Conservation (phyloP, 2,113 vertebrate species). For the Falcunculus frontatus region DNA sequence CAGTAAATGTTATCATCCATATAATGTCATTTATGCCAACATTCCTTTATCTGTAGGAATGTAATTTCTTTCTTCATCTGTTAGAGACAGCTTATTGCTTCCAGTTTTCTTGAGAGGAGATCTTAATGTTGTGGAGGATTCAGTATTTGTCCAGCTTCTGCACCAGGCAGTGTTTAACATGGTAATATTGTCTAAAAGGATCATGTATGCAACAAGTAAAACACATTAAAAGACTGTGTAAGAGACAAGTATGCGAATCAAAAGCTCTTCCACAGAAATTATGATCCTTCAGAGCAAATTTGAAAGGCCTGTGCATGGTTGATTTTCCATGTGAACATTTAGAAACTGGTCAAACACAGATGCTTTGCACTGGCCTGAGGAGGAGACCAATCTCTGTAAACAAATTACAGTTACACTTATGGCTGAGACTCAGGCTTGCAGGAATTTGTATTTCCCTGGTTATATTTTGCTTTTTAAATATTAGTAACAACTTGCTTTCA, state of each 20-base stretch:
- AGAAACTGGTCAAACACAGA: neutral
- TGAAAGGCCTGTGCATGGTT: neutral
- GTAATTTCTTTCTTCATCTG: conserved; percentile 12
- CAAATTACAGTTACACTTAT: neutral
- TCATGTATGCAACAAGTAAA: neutral
- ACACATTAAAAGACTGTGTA: neutral
- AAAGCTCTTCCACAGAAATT: neutral
- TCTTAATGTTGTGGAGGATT: neutral
- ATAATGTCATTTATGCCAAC: neutral
- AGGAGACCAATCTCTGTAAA: neutral
- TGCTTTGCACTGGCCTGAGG: neutral
- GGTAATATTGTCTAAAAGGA: neutral
- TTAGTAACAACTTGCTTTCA: neutral
- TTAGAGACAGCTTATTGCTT: neutral
- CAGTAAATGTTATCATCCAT: neutral
- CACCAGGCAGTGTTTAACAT: neutral
- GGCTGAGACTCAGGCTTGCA: neutral
- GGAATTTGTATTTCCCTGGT: neutral
- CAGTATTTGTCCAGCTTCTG: neutral
- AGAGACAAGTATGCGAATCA: neutral
- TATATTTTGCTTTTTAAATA: neutral
- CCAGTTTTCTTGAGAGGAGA: neutral
- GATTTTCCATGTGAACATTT: neutral
- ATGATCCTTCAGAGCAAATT: neutral
- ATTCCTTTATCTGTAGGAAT: conserved; percentile 24